Base-by-base conservation (phyloP, 1,140 invertebrate genomes). In the Drosophila tani region DNA sequence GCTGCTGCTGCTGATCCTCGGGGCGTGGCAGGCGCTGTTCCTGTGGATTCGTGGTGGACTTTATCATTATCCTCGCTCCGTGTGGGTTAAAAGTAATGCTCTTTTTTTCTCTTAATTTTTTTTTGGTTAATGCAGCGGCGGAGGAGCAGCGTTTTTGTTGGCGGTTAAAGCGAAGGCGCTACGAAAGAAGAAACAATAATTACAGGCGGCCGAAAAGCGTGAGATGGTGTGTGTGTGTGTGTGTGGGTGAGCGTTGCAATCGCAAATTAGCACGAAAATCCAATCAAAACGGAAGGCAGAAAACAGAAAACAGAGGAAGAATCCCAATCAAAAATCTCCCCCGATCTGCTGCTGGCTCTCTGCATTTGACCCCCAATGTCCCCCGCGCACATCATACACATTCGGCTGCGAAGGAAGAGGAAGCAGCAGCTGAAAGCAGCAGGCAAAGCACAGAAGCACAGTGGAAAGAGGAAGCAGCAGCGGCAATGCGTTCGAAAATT, bases 21-120 rank as follows among this genome's bases (percentile, higher is more conserved):
- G 91, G 83, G 41, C 91, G 91, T 85, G 81, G 84, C 79, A 92
- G 84, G 75, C 91, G 91, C 87, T 92, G 74, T 92, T 92, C 91
- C 91, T 92, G 91, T 91, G 87, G 81, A 57, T 88, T 88, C 64
- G 91, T 81, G 55, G 77, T 88, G 78, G 91, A 92, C 81, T 92
- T 92, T 88, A 92, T 75, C 91, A 92, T 92, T 90, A 78, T 82
- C 81, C 70, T 75, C 63, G 77, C 66, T 50, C 53, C 47, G 79
- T 78, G 59, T 58, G 50, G 55, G 45, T 53, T 24, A 24, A 40
- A 40, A 27, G 79, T 59, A 56, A 21, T 41, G 53, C 43, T 17
- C 19, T 53, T 53, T n/a, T n/a, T 45, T 53, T n/a, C 21, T 7
- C 12, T 43, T 2, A 38, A 43, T 19, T 19, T 19, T 68, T 43